Evolutionary conservation across 2,113 vertebrate genomes (phyloP).

Genomic region (Prionailurus bengalensis): DNA sequence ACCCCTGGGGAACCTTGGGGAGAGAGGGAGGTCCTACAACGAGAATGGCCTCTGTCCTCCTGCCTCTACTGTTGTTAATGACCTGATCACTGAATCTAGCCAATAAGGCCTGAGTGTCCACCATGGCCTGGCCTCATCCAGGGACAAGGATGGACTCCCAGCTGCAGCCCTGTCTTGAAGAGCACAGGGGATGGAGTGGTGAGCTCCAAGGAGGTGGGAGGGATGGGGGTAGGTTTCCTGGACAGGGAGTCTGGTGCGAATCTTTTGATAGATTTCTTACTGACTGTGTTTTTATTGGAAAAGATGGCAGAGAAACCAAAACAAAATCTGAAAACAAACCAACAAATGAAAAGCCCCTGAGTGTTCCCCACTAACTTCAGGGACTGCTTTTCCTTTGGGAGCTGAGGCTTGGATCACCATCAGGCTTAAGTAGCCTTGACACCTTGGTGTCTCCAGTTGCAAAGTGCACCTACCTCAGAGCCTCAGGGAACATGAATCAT

Average conservation of each 20-base stretch:
- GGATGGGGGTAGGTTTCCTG: background rate
- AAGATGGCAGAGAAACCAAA: background rate
- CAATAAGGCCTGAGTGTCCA: background rate
- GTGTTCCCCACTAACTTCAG: background rate
- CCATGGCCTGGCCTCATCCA: background rate
- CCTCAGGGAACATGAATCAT: too few species aligned
- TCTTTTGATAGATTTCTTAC: background rate
- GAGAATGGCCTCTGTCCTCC: background rate
- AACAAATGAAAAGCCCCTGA: background rate
- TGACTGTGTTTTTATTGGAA: background rate
- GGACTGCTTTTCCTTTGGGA: background rate
- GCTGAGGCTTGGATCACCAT: background rate
- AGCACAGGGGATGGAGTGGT: background rate
- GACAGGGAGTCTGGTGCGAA: background rate
- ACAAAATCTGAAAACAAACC: background rate
- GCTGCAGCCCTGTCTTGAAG: fast-evolving
- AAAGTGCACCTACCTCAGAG: background rate
- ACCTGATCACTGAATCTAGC: background rate
- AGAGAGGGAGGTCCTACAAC: background rate
- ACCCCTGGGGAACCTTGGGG: background rate
- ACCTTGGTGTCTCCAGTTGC: fast-evolving
- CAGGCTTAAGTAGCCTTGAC: too few species aligned
- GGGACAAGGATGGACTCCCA: background rate
- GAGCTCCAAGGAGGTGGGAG: background rate
- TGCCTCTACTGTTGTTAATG: background rate